Conservation (phyloP, 2,888 invertebrate species). For the Panorpa germanica region DNA sequence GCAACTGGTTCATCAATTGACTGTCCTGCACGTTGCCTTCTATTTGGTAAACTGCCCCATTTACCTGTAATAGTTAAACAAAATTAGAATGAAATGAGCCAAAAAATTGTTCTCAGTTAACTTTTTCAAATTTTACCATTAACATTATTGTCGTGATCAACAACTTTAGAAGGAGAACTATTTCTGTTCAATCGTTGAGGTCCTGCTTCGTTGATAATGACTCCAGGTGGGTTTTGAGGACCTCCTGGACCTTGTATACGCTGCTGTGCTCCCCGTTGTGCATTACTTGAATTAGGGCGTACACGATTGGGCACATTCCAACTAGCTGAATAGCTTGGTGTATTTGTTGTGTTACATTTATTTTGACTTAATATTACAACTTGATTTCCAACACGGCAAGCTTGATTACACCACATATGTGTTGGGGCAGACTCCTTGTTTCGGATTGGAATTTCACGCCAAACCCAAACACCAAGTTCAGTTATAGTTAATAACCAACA, state of each 20-base stretch:
- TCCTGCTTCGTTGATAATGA: too few species aligned
- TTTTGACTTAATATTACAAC: slow-evolving; percentile 12
- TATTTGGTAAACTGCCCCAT: background rate
- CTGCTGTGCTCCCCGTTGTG: too few species aligned
- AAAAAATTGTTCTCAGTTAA: background rate
- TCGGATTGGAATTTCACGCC: slow-evolving; percentile 54
- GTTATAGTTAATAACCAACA: slow-evolving; percentile 77
- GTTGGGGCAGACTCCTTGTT: slow-evolving; percentile 66
- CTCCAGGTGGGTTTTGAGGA: too few species aligned
- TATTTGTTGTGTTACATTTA: slow-evolving; percentile 14
- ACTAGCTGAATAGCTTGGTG: too few species aligned
- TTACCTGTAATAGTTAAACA: background rate
- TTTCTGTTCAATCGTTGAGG: too few species aligned
- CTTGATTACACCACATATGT: slow-evolving; percentile 87
- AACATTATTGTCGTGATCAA: too few species aligned
- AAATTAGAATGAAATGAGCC: slow-evolving; percentile 1
- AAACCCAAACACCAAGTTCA: slow-evolving; percentile 43
- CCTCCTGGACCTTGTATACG: too few species aligned
- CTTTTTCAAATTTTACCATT: background rate
- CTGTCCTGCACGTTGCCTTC: slow-evolving; percentile 17
- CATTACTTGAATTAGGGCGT: too few species aligned
- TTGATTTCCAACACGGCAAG: slow-evolving; percentile 32
- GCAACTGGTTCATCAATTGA: slow-evolving; percentile 23
- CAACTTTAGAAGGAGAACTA: too few species aligned
- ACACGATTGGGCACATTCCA: too few species aligned